phyloP scores from a whole-genome alignment of 2,888 invertebrate genomes.

The Idaea straminata region DNA sequence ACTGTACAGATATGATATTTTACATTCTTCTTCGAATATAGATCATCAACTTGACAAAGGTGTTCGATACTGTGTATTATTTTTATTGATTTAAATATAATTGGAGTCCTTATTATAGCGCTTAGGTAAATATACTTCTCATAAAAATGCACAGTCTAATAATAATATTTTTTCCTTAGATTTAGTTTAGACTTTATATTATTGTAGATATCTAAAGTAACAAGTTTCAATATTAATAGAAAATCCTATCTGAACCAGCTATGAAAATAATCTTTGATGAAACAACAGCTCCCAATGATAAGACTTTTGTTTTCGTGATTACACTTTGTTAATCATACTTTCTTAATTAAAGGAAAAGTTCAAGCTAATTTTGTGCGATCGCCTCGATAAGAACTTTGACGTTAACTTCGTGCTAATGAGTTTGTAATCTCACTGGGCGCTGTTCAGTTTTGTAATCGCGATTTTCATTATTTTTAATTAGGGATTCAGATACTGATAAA shows the following conservation, averaged over 20 bases:
- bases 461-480: conserved; percentile 48
- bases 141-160: too few relatives aligned
- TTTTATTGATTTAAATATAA: too few relatives aligned
- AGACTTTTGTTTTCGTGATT: conserved; percentile 77
- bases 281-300: conserved; percentile 56
- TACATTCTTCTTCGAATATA: not conserved
- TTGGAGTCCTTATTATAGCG: too few relatives aligned
- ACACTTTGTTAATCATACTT: conserved; percentile 78
- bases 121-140: too few relatives aligned
- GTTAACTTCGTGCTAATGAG: conserved; percentile 58
- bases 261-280: conserved; percentile 20
- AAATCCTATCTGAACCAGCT: conserved; percentile 16
- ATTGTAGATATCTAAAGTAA: not conserved
- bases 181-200: not conserved
- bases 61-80: too few relatives aligned
- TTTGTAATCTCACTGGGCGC: conserved; percentile 48
- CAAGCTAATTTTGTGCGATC: conserved; percentile 67
- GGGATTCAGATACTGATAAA: conserved; percentile 9
- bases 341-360: conserved; percentile 76
- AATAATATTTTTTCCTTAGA: too few relatives aligned
- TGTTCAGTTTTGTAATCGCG: conserved; percentile 42
- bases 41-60: too few relatives aligned
- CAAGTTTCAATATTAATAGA: not conserved
- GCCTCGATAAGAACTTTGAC: conserved; percentile 61
- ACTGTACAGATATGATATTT: conserved; percentile 24